These are phyloP conservation scores for Adineta ricciae DNA, from an alignment of 2,888 invertebrate species.

Conservation along the genomic window DNA sequence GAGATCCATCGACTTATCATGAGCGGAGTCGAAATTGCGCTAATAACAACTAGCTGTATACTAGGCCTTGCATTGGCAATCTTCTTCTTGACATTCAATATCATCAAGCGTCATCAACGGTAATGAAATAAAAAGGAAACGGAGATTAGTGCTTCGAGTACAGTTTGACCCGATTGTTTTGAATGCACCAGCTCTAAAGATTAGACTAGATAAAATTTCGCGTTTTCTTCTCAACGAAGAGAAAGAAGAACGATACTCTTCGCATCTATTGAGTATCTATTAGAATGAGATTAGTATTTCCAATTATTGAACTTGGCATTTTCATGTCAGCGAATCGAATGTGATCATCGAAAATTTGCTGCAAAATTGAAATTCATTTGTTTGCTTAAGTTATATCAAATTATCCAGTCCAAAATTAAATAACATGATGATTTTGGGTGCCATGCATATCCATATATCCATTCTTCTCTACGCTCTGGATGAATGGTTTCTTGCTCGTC, in stretches of 20 bases:
- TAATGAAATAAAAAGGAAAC: constrained; percentile 7
- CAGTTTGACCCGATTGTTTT: too few species aligned
- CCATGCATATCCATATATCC: background rate
- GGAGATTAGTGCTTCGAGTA: too few species aligned
- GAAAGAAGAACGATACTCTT: too few species aligned
- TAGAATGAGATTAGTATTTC: too few species aligned
- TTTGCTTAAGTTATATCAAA: constrained; percentile 21
- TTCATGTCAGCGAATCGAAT: too few species aligned
- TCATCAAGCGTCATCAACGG: constrained; percentile 18
- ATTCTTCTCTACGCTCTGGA: constrained; percentile 32
- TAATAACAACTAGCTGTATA: background rate
- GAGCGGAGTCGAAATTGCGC: background rate
- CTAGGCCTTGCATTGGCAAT: constrained; percentile 22
- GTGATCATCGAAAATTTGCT: too few species aligned
- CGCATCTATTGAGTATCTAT: constrained; percentile 68
- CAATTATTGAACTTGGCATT: too few species aligned
- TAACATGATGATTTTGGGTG: constrained; percentile 27
- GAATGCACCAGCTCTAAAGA: constrained; percentile 58
- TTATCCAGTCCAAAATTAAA: constrained; percentile 33
- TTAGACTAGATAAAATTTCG: constrained; percentile 59
- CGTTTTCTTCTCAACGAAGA: too few species aligned
- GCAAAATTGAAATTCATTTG: too few species aligned
- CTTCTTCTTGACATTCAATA: constrained; percentile 26
- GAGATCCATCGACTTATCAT: background rate
- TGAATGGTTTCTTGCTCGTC: background rate